phyloP scores from a whole-genome alignment of 2,797 vertebrate genomes.

The Myiotriccus ornatus region DNA sequence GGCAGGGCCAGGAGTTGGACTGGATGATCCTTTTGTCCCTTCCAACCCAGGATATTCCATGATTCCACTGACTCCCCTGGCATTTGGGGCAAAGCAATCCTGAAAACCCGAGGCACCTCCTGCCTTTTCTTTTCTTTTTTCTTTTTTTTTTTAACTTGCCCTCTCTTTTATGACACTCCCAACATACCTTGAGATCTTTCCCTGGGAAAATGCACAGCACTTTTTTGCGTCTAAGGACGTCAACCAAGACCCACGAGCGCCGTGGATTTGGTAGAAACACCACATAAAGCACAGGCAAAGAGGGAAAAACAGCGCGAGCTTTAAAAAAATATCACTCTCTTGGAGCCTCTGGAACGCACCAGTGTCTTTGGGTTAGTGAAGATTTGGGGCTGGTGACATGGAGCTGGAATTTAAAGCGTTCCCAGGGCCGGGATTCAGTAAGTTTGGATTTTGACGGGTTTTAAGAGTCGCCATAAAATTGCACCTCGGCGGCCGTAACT shows the following conservation, averaged over 20 bases:
- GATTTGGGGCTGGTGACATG: slow-evolving; percentile 40
- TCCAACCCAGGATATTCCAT: background rate
- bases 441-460: slow-evolving; percentile 58
- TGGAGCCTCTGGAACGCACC: background rate
- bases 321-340: background rate
- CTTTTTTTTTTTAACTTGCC: background rate
- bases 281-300: background rate
- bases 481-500: slow-evolving; percentile 45
- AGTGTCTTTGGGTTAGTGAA: slow-evolving; percentile 29
- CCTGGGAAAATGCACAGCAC: background rate
- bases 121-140: background rate
- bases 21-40: background rate
- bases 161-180: background rate
- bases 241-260: background rate
- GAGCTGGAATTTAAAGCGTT: slow-evolving; percentile 36
- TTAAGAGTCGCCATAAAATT: slow-evolving; percentile 64
- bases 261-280: background rate
- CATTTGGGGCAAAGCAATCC: background rate
- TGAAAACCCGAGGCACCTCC: background rate
- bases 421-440: slow-evolving; percentile 38
- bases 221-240: background rate
- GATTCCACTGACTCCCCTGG: background rate
- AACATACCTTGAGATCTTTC: background rate
- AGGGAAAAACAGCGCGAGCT: background rate
- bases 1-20: background rate